Evolutionary conservation across 2,797 vertebrate species (phyloP).

Genomic region (Todus mexicanus): DNA sequence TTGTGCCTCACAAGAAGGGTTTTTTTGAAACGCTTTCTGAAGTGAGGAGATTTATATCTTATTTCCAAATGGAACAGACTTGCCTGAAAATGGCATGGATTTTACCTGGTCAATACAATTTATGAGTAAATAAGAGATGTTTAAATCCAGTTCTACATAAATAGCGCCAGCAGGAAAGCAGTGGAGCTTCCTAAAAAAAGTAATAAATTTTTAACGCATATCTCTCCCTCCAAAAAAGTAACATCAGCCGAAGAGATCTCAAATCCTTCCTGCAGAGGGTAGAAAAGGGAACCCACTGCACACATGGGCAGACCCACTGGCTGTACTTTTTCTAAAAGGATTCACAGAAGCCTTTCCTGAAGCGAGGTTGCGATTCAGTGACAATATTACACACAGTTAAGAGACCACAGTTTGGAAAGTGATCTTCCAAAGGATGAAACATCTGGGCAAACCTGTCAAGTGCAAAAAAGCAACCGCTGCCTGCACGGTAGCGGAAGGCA

Average conservation of each 20-base stretch:
- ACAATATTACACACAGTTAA: background rate
- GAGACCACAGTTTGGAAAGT: background rate
- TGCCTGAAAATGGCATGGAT: background rate
- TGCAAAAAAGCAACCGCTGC: rapidly evolving
- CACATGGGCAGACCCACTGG: background rate
- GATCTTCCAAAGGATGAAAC: background rate
- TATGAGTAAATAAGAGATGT: background rate
- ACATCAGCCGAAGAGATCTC: slow-evolving; percentile 6
- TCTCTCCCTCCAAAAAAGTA: slow-evolving; percentile 10
- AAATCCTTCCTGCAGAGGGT: background rate
- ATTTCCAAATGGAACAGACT: slow-evolving; percentile 21
- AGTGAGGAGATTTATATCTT: background rate
- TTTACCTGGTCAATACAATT: slow-evolving; percentile 40
- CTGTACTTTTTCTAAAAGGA: background rate
- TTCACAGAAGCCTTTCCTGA: background rate
- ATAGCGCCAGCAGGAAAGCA: background rate
- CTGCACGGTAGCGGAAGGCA: background rate
- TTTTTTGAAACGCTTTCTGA: background rate
- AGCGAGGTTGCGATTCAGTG: background rate
- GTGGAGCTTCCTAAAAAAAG: background rate
- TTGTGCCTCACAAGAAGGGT: background rate
- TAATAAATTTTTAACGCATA: slow-evolving; percentile 52
- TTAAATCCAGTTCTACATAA: slow-evolving; percentile 14
- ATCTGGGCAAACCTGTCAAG: background rate
- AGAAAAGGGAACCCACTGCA: background rate